Evolutionary conservation across 2,888 invertebrate species (phyloP).

Genomic region (Acleris holmiana): DNA sequence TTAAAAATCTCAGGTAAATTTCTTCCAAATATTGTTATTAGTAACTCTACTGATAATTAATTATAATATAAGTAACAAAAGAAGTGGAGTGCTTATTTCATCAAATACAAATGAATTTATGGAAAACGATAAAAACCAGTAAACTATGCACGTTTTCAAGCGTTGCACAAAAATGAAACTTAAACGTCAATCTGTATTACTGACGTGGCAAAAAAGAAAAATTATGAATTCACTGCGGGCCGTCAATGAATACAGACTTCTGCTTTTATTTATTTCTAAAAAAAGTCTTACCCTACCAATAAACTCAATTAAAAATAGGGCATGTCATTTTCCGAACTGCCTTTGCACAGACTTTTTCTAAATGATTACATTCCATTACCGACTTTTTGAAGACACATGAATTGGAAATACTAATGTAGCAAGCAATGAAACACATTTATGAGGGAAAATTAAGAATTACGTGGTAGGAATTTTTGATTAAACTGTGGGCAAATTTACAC

Average conservation of each 20-base stretch:
- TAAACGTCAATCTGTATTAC: constrained; percentile 25
- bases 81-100: no score
- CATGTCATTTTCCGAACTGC: constrained; percentile 40
- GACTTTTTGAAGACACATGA: background rate
- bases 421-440: constrained; percentile 7
- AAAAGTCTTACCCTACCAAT: constrained; percentile 50
- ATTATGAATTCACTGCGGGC: constrained; percentile 51
- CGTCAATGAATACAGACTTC: constrained; percentile 59
- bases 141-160: constrained; percentile 1
- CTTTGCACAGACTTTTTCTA: constrained; percentile 4
- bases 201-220: constrained; percentile 43
- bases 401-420: background rate
- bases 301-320: constrained; percentile 51
- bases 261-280: constrained; percentile 64
- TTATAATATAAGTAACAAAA: no score
- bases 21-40: no score
- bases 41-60: no score
- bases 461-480: constrained; percentile 15
- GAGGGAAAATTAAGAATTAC: constrained; percentile 6
- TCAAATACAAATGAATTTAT: background rate
- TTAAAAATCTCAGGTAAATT: no score
- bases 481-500: constrained; percentile 13
- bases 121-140: background rate
- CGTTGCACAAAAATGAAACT: constrained; percentile 6
- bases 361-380: constrained; percentile 15